Percentiles rank a stretch among this genome's conserved stretches.
Evolutionary conservation across 2,888 invertebrate genomes (phyloP).

Genomic region (Oscheius sp.): DNA sequence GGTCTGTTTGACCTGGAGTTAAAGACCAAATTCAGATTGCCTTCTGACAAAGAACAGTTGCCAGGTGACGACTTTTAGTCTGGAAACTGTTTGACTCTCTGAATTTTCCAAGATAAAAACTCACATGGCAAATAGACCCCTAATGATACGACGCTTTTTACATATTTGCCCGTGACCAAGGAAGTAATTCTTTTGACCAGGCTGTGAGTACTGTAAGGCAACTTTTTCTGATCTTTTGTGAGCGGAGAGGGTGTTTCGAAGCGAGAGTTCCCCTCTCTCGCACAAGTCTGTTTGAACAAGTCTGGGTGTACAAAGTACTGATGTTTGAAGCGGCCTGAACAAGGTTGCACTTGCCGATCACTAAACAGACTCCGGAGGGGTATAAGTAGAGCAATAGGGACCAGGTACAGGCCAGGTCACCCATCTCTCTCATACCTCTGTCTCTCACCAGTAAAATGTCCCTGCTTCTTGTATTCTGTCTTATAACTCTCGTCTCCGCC

Average conservation of each 20-base stretch:
- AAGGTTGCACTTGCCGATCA: constrained; percentile 31
- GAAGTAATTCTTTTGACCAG: not conserved
- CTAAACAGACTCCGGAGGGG: constrained; percentile 15
- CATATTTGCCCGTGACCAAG: too few relatives aligned
- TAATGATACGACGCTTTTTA: too few relatives aligned
- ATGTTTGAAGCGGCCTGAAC: constrained; percentile 32
- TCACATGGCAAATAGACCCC: too few relatives aligned
- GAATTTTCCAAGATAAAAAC: too few relatives aligned
- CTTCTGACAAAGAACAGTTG: too few relatives aligned
- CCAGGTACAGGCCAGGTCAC: not conserved
- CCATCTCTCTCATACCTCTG: not conserved
- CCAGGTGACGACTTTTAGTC: too few relatives aligned
- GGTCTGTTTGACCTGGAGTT: too few relatives aligned
- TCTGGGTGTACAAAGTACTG: constrained; percentile 30
- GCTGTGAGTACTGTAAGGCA: not conserved
- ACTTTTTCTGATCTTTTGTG: constrained; percentile 9
- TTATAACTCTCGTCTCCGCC: not conserved
- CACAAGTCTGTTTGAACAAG: constrained; percentile 2
- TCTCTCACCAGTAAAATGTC: not conserved
- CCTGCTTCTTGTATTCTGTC: constrained; percentile 14
- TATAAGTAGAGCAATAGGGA: constrained; percentile 7
- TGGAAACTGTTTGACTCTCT: too few relatives aligned
- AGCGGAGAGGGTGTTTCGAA: constrained; percentile 3
- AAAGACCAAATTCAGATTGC: too few relatives aligned
- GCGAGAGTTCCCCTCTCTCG: constrained; percentile 11